Evolutionary conservation across 2,113 vertebrate species (phyloP).

Genomic region (Esox niger): DNA sequence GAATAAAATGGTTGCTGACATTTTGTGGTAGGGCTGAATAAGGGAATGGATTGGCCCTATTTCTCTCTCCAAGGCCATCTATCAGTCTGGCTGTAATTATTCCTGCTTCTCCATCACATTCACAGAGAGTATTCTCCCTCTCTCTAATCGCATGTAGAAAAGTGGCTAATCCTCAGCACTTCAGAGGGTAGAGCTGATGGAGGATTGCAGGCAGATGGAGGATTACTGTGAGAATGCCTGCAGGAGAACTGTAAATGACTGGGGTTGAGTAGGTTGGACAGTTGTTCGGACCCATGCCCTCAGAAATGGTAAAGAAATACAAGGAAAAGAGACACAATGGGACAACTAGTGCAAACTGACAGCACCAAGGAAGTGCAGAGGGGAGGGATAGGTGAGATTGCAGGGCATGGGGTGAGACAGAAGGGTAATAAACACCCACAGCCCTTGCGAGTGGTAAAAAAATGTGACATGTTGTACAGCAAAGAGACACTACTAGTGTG

Average conservation of each 20-base stretch:
- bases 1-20: slow-evolving; percentile 24
- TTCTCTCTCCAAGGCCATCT: slow-evolving; percentile 42
- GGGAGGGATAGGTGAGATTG: not conserved
- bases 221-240: slow-evolving; percentile 16
- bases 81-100: slow-evolving; percentile 51
- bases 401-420: slow-evolving; percentile 10
- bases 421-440: slow-evolving; percentile 29
- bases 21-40: slow-evolving; percentile 46
- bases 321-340: not conserved
- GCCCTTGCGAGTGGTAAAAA: slow-evolving; percentile 21
- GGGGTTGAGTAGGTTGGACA: not conserved
- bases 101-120: slow-evolving; percentile 52
- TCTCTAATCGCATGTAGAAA: slow-evolving; percentile 20
- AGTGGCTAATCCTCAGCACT: slow-evolving; percentile 31
- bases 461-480: slow-evolving; percentile 9
- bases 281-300: not conserved
- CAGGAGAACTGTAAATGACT: not conserved
- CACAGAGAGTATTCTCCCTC: slow-evolving; percentile 35
- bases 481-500: slow-evolving; percentile 3
- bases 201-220: slow-evolving; percentile 18
- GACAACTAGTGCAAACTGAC: slow-evolving; percentile 13
- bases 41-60: slow-evolving; percentile 52
- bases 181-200: slow-evolving; percentile 24
- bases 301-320: not conserved
- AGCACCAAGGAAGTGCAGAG: not conserved